A percentile compares a stretch with the other conserved stretches of the same genome.
Evolutionary conservation across 2,888 invertebrate genomes (phyloP).

Genomic region (Gortyna flavago): DNA sequence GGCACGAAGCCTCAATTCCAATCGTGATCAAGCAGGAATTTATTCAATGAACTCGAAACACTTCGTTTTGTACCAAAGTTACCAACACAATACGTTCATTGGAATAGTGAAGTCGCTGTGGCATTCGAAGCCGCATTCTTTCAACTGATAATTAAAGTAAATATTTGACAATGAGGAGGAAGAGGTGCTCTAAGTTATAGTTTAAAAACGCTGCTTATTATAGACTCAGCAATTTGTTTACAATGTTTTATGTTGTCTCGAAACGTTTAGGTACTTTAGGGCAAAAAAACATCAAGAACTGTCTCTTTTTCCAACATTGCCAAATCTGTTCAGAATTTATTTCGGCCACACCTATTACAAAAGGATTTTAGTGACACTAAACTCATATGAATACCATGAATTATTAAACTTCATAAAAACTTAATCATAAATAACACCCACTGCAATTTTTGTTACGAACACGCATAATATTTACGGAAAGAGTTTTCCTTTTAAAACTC

Average conservation of each 20-base stretch:
- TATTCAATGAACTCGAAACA: slow-evolving; percentile 64
- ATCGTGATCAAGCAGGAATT: slow-evolving; percentile 65
- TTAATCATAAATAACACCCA: slow-evolving; percentile 34
- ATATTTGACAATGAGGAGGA: slow-evolving; percentile 48
- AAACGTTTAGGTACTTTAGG: background rate
- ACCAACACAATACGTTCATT: slow-evolving; percentile 48
- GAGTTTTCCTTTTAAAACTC: slow-evolving; percentile 30
- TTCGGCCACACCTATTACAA: slow-evolving; percentile 1
- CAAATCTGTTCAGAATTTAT: slow-evolving; percentile 2
- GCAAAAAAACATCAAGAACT: background rate
- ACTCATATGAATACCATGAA: slow-evolving; percentile 7
- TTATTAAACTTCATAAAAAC: slow-evolving; percentile 16
- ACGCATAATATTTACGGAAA: slow-evolving; percentile 30
- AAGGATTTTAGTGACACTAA: background rate
- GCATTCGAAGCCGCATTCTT: slow-evolving; percentile 56
- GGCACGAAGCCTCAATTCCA: slow-evolving; percentile 53
- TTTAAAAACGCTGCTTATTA: slow-evolving; percentile 20
- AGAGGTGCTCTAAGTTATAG: slow-evolving; percentile 19
- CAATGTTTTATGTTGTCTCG: background rate
- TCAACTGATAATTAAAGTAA: slow-evolving; percentile 58
- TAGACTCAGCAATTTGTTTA: background rate
- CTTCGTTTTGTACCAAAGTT: slow-evolving; percentile 60
- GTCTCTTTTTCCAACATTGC: background rate
- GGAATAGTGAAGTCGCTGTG: slow-evolving; percentile 43
- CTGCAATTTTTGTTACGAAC: slow-evolving; percentile 19